Percentiles rank a stretch among this genome's conserved stretches.
These are phyloP conservation scores for Decapterus maruadsi DNA, from an alignment of 2,797 vertebrate genomes.

Conservation along the genomic window DNA sequence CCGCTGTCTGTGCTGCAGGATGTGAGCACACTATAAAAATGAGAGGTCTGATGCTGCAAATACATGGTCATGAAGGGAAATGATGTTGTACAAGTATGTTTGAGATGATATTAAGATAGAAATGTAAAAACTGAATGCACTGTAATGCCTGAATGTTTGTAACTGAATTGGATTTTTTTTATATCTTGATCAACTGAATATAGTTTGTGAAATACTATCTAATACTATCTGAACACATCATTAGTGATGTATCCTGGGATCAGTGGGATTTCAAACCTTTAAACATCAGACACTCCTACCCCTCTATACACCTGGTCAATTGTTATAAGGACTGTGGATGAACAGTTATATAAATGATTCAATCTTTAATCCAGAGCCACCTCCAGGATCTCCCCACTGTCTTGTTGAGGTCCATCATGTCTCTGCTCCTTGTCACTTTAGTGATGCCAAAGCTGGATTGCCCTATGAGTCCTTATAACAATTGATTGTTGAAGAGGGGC, in stretches of 20 bases:
- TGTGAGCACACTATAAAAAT: too few species aligned
- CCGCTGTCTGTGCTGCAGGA: not conserved
- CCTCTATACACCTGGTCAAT: too few species aligned
- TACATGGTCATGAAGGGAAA: not conserved
- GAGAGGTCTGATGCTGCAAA: not conserved
- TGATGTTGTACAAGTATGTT: not conserved
- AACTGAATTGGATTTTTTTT: not conserved
- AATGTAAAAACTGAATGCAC: not conserved
- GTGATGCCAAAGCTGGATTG: not conserved
- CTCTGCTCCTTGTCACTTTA: slow-evolving; percentile 9
- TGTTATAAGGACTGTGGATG: too few species aligned
- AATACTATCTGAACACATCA: slow-evolving; percentile 2
- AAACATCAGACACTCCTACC: too few species aligned
- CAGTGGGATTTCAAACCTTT: not conserved
- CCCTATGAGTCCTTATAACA: slow-evolving; percentile 12
- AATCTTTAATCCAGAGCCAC: slow-evolving; percentile 7
- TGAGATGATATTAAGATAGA: not conserved
- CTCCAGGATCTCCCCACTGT: not conserved
- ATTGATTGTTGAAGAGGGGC: too few species aligned
- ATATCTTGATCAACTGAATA: not conserved
- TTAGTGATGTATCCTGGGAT: not conserved
- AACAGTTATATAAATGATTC: too few species aligned
- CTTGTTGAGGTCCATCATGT: not conserved
- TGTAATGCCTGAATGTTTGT: not conserved
- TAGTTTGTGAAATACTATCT: not conserved